These are phyloP conservation scores for Drosophila histrio DNA, from an alignment of 2,888 invertebrate species.

Conservation along the genomic window DNA sequence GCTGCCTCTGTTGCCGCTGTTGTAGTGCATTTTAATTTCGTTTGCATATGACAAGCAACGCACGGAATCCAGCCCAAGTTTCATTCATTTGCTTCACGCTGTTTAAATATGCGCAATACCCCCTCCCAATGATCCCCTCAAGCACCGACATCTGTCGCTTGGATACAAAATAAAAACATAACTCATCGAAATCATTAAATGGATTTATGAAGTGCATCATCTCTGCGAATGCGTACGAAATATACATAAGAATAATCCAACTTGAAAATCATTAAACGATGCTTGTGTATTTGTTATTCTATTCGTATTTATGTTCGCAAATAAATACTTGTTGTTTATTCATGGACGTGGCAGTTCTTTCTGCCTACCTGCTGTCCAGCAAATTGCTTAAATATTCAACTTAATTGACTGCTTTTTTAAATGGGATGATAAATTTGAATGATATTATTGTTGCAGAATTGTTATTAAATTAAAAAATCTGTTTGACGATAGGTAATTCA, in stretches of 20 bases:
- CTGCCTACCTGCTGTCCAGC: neutral
- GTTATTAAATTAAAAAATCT: neutral
- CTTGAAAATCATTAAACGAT: conserved; percentile 40
- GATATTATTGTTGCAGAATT: neutral
- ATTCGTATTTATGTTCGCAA: no score
- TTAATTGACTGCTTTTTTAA: neutral
- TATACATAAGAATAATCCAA: conserved; percentile 26
- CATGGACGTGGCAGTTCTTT: neutral
- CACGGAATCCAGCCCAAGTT: conserved; percentile 66
- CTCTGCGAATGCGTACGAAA: conserved; percentile 25
- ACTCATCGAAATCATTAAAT: conserved; percentile 71
- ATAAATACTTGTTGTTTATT: conserved; percentile 3
- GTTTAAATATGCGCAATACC: conserved; percentile 68
- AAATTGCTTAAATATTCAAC: neutral
- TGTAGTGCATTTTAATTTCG: conserved; percentile 80
- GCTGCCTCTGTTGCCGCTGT: conserved; percentile 23
- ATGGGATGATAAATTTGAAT: neutral
- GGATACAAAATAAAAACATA: conserved; percentile 51
- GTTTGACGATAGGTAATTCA: neutral
- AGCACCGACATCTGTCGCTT: conserved; percentile 29
- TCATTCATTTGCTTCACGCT: conserved; percentile 72
- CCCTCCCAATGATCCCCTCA: neutral
- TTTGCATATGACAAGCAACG: conserved; percentile 76
- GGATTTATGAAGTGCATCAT: conserved; percentile 60
- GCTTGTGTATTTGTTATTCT: no score